These are phyloP conservation scores for Cepaea nemoralis DNA, from an alignment of 1,140 invertebrate species.

Conservation along the genomic window DNA sequence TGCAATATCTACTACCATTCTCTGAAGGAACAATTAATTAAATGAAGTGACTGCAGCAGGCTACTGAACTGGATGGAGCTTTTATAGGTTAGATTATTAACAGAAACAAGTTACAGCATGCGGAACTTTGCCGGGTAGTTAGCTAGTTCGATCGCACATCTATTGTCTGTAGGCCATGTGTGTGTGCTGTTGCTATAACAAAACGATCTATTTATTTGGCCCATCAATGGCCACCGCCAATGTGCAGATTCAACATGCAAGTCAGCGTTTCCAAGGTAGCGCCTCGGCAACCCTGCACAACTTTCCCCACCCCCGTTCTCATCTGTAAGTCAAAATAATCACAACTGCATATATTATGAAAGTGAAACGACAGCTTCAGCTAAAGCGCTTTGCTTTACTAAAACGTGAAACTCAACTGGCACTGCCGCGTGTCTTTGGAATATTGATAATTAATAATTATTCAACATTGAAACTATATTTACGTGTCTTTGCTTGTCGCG, in stretches of 20 bases:
- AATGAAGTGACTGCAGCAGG: too few relatives aligned
- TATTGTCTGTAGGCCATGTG: not conserved
- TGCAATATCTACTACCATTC: not conserved
- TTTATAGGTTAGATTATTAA: not conserved
- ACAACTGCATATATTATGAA: too few relatives aligned
- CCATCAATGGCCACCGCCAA: not conserved
- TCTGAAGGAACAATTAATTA: too few relatives aligned
- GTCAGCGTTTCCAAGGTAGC: conserved; percentile 7
- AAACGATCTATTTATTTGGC: not conserved
- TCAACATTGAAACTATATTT: too few relatives aligned
- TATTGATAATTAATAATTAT: too few relatives aligned
- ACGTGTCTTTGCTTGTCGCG: too few relatives aligned
- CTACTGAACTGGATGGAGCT: not conserved
- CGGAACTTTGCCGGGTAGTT: conserved; percentile 8
- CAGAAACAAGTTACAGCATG: conserved; percentile 21
- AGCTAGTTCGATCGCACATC: conserved; percentile 15
- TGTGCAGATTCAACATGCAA: too few relatives aligned
- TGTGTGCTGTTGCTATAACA: conserved; percentile 25
- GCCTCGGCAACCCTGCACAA: not conserved
- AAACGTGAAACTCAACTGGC: too few relatives aligned
- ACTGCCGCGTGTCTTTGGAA: too few relatives aligned
- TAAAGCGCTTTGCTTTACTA: too few relatives aligned
- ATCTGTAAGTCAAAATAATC: not conserved
- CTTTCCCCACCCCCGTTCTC: not conserved
- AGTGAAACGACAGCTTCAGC: too few relatives aligned